Evolutionary conservation across 2,888 invertebrate genomes (phyloP).

Genomic region (Acheta domesticus): DNA sequence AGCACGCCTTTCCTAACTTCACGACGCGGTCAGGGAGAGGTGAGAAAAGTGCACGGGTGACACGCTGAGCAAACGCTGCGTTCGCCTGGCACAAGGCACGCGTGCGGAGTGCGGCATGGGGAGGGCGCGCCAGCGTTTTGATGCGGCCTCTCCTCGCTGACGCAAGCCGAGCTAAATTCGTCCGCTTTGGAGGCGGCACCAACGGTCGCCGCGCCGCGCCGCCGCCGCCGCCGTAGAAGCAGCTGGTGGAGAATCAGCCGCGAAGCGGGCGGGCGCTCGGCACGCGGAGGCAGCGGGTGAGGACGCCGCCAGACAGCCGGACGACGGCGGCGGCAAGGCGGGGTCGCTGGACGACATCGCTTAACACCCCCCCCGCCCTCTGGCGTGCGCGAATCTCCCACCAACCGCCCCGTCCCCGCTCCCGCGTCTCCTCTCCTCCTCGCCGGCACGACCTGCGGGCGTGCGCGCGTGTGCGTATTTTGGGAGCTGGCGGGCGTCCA

Average conservation of each 20-base stretch:
- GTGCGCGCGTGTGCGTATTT: too few species aligned
- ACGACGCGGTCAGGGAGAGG: too few species aligned
- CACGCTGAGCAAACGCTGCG: too few species aligned
- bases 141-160: neutral
- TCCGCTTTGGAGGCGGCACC: neutral
- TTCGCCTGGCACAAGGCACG: neutral
- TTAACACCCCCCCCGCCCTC: neutral
- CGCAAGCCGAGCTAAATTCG: neutral
- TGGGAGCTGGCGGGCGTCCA: too few species aligned
- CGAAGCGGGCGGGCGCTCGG: neutral
- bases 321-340: neutral
- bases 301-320: neutral
- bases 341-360: neutral
- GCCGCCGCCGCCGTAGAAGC: neutral
- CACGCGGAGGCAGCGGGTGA: neutral
- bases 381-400: neutral
- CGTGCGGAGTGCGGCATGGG: neutral
- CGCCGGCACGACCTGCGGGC: too few species aligned
- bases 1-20: neutral
- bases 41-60: too few species aligned
- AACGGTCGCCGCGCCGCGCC: neutral
- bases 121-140: neutral
- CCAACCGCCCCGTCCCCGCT: neutral
- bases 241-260: neutral
- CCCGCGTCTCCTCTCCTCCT: neutral